Conservation (phyloP, 2,888 invertebrate genomes). For the Schizotus pectinicornis region DNA sequence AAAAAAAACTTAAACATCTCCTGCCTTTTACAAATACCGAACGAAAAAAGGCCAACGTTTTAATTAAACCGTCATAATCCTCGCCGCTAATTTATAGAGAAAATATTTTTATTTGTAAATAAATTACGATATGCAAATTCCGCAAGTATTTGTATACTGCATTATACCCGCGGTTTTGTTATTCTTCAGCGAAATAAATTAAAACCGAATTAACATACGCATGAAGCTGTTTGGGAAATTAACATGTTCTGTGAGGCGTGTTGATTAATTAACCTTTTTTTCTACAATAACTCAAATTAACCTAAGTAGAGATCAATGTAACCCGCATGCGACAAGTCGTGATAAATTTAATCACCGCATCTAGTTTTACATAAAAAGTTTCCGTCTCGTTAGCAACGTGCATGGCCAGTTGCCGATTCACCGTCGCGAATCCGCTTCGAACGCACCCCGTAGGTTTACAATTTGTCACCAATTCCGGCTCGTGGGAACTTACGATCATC, state of each 20-base stretch:
- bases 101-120: slow-evolving; percentile 22
- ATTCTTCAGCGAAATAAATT: slow-evolving; percentile 18
- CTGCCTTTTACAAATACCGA: slow-evolving; percentile 1
- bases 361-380: no score
- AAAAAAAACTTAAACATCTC: neutral
- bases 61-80: slow-evolving; percentile 23
- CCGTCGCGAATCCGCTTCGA: no score
- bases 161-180: slow-evolving; percentile 1
- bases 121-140: slow-evolving; percentile 20
- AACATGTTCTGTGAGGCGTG: slow-evolving; percentile 28
- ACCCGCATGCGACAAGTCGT: neutral
- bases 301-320: slow-evolving; percentile 17
- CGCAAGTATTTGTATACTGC: slow-evolving; percentile 5
- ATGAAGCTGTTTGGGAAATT: slow-evolving; percentile 26
- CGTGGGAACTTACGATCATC: no score
- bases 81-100: slow-evolving; percentile 15
- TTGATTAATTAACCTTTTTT: slow-evolving; percentile 30
- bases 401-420: no score
- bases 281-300: slow-evolving; percentile 20
- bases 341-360: no score
- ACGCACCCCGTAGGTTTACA: no score
- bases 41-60: slow-evolving; percentile 7
- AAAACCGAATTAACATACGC: slow-evolving; percentile 26
- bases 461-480: no score
- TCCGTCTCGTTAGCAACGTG: no score